Conservation (phyloP, 64 coral and sea anemone species). For the Actinia equina region DNA sequence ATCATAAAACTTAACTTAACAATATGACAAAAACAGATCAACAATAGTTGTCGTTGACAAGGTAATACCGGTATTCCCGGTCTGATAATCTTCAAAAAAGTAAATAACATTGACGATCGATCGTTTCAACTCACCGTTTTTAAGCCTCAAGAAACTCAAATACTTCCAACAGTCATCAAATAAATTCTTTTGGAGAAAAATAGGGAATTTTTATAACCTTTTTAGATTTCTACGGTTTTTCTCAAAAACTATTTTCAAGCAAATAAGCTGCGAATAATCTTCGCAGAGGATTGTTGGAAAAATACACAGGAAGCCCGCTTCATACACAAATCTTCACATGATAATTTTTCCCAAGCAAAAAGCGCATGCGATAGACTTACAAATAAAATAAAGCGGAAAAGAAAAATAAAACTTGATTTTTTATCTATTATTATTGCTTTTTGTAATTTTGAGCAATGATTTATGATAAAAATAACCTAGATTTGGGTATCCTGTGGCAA, state of each 20-base stretch:
- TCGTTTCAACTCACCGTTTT: background rate
- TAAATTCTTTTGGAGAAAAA: background rate
- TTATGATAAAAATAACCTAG: background rate
- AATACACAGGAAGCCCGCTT: background rate
- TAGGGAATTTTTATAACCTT: background rate
- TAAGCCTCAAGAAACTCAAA: background rate
- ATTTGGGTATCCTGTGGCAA: background rate
- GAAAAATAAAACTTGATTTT: background rate
- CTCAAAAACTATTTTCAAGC: background rate
- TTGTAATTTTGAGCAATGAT: background rate
- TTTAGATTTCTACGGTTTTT: background rate
- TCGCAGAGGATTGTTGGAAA: background rate
- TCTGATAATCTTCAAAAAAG: background rate
- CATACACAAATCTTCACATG: background rate
- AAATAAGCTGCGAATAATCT: background rate
- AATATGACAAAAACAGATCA: background rate
- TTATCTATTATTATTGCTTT: background rate
- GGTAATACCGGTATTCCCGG: no score
- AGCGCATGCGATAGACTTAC: background rate
- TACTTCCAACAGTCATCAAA: background rate
- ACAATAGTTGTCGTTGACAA: background rate
- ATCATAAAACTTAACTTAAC: background rate
- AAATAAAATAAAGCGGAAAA: background rate
- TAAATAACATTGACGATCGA: no score
- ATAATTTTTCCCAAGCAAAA: background rate